Evolutionary conservation across 2,113 vertebrate species (phyloP).

Genomic region (Cisticola juncidis): DNA sequence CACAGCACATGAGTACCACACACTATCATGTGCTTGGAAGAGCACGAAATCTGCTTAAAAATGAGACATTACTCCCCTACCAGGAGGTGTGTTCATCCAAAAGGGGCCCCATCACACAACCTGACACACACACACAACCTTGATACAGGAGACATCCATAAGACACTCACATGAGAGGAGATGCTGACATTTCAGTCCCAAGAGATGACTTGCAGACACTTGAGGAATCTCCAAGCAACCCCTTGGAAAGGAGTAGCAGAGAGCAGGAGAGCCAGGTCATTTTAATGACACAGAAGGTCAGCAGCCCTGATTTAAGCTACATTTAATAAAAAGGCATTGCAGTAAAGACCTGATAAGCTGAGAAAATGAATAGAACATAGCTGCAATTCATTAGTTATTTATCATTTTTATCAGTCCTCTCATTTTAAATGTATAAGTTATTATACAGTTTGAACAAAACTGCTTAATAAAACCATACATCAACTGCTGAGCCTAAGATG

Average conservation of each 20-base stretch:
- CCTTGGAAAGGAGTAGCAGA: neutral
- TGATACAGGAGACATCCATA: too few relatives aligned
- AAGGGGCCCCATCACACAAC: neutral
- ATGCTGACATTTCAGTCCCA: neutral
- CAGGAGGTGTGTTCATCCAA: neutral
- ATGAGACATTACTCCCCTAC: neutral
- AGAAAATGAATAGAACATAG: neutral
- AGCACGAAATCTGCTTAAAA: neutral
- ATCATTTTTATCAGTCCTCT: conserved; percentile 36
- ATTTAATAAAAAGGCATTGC: neutral
- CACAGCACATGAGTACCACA: neutral
- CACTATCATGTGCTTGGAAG: neutral
- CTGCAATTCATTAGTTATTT: conserved; percentile 34
- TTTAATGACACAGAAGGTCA: neutral
- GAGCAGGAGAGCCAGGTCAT: neutral
- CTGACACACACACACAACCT: neutral
- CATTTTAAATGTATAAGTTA: conserved; percentile 29
- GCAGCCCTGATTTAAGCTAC: neutral
- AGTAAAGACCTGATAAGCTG: neutral
- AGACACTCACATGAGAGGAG: neutral
- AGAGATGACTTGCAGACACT: neutral
- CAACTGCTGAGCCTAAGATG: neutral
- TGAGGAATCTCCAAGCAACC: neutral
- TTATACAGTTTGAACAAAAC: conserved; percentile 3
- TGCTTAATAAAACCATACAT: neutral